Evolutionary conservation across 2,113 vertebrate genomes (phyloP), one percentile per base, ranked within the genome.

Genomic region (Phyllostomus hastatus): DNA sequence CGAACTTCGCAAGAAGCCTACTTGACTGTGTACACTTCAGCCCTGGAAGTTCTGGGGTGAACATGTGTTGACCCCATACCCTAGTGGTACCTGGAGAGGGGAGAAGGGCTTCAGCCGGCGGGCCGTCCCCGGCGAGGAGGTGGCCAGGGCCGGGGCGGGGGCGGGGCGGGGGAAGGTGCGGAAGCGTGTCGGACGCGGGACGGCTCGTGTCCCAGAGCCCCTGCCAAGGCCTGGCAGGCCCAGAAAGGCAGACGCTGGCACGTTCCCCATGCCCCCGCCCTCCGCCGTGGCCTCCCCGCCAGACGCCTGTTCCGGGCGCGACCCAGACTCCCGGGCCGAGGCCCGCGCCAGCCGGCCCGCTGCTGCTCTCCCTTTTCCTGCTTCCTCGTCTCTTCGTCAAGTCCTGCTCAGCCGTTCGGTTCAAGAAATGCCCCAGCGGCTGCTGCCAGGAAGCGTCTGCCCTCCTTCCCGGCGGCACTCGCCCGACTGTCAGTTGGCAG

Each of bases 171-270:
- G 94, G 95, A 95, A 95, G 95, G 96, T 92, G 66, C 20, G 78
- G 95, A 97, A 97, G 95, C 93, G 95, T 73, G 86, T 98, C 91
- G 96, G 91, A 93, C 93, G 97, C n/a, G 43, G 91, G 96, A 38
- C 93, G 97, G 95, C 95, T 98, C 64, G 61, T 95, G 97, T 97
- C 95, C 94, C 93, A 96, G 91, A 87, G 95, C 86, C 93, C 73
- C 64, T 96, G 97, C 97, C 97, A 96, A 92, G 81, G 69, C 54
- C 93, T 97, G 97, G 97, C 97, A 97, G 80, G 93, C 94, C 91
- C 91, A 80, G 89, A 97, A 95, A 95, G 96, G 94, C 92, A 96
- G 85, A 87, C 19, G 57, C 59, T 97, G 97, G 97, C 97, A 97
- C 57, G 0, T 38, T 92, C 88, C 90, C 94, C 86, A 33, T 75